Evolutionary conservation across 2,113 vertebrate genomes (phyloP).

Genomic region (Machaerirhynchus nigripectus): DNA sequence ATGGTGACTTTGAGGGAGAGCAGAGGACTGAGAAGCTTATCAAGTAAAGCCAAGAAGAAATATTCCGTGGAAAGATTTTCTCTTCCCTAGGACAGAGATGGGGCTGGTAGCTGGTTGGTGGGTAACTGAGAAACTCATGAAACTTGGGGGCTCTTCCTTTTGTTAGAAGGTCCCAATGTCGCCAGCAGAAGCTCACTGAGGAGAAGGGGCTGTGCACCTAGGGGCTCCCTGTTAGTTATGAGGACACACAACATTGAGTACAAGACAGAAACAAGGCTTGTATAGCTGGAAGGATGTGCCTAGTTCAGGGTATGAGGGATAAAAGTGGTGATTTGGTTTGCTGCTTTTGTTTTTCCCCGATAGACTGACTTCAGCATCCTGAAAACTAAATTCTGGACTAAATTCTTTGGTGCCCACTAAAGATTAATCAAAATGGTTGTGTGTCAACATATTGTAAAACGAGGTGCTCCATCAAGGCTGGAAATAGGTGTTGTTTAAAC

Average conservation of each 20-base stretch:
- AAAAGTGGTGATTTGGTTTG: neutral
- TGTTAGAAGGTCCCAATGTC: neutral
- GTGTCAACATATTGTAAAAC: neutral
- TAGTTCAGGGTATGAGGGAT: neutral
- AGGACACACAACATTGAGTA: neutral
- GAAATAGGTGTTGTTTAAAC: neutral
- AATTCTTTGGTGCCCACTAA: neutral
- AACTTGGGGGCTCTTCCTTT: rapidly evolving
- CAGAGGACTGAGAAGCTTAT: neutral
- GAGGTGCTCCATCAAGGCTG: neutral
- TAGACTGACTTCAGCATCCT: neutral
- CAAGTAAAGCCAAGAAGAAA: neutral
- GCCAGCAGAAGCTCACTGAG: neutral
- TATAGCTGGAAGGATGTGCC: neutral
- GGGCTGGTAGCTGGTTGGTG: neutral
- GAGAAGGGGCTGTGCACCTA: neutral
- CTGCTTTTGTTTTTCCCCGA: neutral
- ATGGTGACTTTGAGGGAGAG: neutral
- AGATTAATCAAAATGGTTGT: neutral
- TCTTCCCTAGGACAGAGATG: neutral
- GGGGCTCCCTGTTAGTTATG: neutral
- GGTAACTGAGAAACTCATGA: neutral
- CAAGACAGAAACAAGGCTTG: neutral
- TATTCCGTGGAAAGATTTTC: neutral
- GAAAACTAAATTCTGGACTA: neutral